Conservation (phyloP, 1,140 invertebrate genomes). For the Drosophila repleta region DNA sequence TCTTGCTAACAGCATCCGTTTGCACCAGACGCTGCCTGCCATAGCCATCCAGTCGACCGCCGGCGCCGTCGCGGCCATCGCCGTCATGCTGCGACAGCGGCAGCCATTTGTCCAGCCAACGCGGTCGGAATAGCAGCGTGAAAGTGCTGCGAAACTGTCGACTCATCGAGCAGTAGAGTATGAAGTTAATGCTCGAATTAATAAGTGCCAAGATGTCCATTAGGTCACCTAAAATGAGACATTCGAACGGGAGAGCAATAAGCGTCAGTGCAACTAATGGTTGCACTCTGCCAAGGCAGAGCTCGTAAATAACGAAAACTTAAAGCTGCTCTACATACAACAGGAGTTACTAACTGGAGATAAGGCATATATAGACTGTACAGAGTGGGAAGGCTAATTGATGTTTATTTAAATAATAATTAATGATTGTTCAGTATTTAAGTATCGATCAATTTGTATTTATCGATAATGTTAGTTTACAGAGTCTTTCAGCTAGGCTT, state of each 20-base stretch:
- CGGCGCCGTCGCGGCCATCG: constrained; percentile 39
- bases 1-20: constrained; percentile 77
- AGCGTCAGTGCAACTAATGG: constrained; percentile 5
- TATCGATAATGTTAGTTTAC: background rate
- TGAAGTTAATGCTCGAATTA: constrained; percentile 98
- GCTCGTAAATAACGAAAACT: background rate
- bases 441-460: background rate
- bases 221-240: constrained; percentile 87
- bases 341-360: too few species aligned
- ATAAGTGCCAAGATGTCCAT: constrained; percentile 98
- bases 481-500: too few species aligned
- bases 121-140: constrained; percentile 88
- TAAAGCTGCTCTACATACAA: background rate
- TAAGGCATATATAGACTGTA: too few species aligned
- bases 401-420: too few species aligned
- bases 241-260: constrained; percentile 33
- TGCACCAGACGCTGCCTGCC: constrained; percentile 64
- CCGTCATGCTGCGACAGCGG: constrained; percentile 85
- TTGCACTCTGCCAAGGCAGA: background rate
- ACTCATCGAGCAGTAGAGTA: constrained; percentile 99
- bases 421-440: too few species aligned
- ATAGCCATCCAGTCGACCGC: constrained; percentile 43
- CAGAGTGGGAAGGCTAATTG: too few species aligned
- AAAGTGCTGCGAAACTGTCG: constrained; percentile 97
- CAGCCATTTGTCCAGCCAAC: constrained; percentile 85